These are phyloP conservation scores for Lepilemur septentrionalis DNA, from an alignment of 2,797 vertebrate genomes.

Conservation along the genomic window DNA sequence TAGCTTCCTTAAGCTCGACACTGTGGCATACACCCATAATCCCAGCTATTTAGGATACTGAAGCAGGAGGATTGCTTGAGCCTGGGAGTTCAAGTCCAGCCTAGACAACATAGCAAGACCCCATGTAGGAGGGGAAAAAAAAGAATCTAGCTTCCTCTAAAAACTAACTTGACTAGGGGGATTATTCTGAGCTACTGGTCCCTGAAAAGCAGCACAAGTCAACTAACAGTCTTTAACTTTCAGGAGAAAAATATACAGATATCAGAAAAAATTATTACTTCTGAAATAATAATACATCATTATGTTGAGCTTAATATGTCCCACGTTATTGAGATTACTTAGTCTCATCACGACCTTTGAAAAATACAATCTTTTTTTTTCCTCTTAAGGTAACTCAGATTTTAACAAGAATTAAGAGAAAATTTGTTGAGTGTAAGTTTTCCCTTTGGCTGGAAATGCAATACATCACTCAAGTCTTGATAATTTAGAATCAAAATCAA, in stretches of 20 bases:
- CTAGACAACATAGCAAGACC: background rate
- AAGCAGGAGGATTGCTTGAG: background rate
- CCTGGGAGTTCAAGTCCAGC: background rate
- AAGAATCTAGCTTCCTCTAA: background rate
- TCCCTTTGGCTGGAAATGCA: background rate
- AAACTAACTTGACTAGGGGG: background rate
- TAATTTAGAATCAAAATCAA: background rate
- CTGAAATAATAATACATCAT: background rate
- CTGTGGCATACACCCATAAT: too few species aligned
- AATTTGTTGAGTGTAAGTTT: background rate
- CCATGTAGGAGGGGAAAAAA: too few species aligned
- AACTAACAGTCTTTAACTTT: background rate
- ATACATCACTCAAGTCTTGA: constrained; percentile 1
- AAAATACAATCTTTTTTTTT: background rate
- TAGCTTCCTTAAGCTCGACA: too few species aligned
- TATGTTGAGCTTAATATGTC: background rate
- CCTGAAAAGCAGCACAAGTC: background rate
- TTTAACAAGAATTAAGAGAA: background rate
- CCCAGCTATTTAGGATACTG: background rate
- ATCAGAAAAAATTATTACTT: background rate
- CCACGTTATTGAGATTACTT: background rate
- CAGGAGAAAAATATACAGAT: background rate
- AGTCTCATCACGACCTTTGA: background rate
- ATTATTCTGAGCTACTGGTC: background rate
- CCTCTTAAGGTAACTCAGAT: background rate